phyloP scores from a whole-genome alignment of 2,113 vertebrate species.

The Phrynosoma platyrhinos region DNA sequence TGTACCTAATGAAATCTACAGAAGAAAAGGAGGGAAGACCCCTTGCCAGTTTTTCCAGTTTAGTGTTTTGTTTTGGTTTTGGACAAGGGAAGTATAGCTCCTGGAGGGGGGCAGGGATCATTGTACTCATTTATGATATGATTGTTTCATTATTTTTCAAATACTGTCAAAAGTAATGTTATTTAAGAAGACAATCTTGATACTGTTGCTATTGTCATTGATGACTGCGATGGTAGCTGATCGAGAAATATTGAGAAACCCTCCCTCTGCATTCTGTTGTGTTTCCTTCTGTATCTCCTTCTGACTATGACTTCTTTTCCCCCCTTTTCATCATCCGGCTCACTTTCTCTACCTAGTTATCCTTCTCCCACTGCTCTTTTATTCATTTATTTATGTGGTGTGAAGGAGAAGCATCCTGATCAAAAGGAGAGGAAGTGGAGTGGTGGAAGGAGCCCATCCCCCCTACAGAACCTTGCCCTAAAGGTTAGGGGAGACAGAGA shows the following conservation, averaged over 20 bases:
- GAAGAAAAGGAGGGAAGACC: too few relatives aligned
- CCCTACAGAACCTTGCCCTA: background rate
- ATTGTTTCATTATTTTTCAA: background rate
- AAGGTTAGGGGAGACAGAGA: background rate
- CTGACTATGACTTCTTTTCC: background rate
- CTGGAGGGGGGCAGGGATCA: background rate
- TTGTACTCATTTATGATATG: background rate
- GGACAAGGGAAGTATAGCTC: background rate
- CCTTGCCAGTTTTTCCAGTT: too few relatives aligned
- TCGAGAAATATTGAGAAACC: background rate
- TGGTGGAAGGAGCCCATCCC: background rate
- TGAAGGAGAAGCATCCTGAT: background rate
- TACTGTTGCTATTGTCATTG: background rate
- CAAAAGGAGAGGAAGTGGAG: too few relatives aligned
- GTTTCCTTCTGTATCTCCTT: background rate
- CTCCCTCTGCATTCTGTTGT: background rate
- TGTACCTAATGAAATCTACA: too few relatives aligned
- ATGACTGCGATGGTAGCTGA: too few relatives aligned
- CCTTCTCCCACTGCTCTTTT: background rate
- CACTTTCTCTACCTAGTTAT: background rate
- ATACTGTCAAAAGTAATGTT: background rate
- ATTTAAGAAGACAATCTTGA: accelerated
- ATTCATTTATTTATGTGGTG: background rate
- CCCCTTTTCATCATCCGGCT: background rate
- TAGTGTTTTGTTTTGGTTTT: background rate